Percentiles rank a stretch among this genome's conserved stretches.
Evolutionary conservation across 2,113 vertebrate species (phyloP).

Genomic region (Arenaria interpres): DNA sequence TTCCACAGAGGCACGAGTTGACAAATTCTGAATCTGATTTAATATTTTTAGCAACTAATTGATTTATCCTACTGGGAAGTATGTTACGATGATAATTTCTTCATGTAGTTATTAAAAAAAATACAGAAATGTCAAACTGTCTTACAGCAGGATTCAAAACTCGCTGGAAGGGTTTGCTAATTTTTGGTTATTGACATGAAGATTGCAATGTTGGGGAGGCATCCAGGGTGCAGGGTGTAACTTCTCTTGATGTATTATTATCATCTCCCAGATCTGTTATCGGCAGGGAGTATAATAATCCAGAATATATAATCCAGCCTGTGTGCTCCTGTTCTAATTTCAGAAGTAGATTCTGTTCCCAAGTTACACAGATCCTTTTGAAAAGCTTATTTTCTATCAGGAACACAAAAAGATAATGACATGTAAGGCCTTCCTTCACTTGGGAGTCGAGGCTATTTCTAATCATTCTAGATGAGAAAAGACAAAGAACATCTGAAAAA

Average conservation of each 20-base stretch:
- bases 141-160: background rate
- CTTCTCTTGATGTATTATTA: background rate
- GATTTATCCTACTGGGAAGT: background rate
- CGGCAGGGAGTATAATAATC: background rate
- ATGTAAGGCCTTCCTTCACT: background rate
- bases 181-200: background rate
- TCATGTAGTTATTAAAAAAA: background rate
- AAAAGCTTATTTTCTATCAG: background rate
- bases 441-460: background rate
- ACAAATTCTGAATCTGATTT: conserved; percentile 8
- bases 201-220: background rate
- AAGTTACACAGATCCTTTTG: background rate
- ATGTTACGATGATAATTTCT: background rate
- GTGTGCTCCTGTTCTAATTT: background rate
- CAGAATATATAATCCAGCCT: background rate
- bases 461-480: background rate
- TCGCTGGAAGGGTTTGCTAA: background rate
- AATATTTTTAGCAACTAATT: conserved; percentile 21
- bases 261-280: background rate
- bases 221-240: background rate
- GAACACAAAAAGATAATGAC: background rate
- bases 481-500: background rate
- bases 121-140: background rate
- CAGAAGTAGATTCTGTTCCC: background rate
- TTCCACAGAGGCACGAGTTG: background rate